A percentile compares a stretch with the other conserved stretches of the same genome.
These are phyloP conservation scores for Hiodon tergisus DNA, from an alignment of 2,113 vertebrate species.

Conservation along the genomic window DNA sequence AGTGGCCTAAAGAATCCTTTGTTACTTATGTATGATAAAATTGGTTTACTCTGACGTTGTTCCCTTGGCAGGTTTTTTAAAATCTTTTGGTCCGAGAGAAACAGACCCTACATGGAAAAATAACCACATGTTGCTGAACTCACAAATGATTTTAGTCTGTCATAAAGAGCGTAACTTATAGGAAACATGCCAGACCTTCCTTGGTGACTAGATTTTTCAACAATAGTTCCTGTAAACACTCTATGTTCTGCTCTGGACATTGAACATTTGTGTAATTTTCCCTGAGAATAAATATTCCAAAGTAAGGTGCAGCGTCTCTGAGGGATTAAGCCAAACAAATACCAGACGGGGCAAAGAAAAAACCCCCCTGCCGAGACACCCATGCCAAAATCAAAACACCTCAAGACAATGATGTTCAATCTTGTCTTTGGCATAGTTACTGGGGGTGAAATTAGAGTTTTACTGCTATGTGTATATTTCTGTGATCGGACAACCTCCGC, in stretches of 20 bases:
- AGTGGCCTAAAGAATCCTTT: too few relatives aligned
- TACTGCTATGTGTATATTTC: constrained; percentile 9
- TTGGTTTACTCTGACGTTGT: too few relatives aligned
- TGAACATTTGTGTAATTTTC: constrained; percentile 4
- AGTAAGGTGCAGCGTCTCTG: constrained; percentile 14
- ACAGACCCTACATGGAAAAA: too few relatives aligned
- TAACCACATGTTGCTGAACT: too few relatives aligned
- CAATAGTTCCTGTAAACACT: background rate
- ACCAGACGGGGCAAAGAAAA: constrained; percentile 29
- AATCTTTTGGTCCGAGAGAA: too few relatives aligned
- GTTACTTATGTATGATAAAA: too few relatives aligned
- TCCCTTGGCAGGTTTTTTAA: too few relatives aligned
- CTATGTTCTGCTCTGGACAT: background rate
- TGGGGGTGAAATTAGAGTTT: background rate
- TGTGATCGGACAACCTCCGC: background rate
- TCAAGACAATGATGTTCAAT: constrained; percentile 35
- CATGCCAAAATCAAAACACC: constrained; percentile 27
- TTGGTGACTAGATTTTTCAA: background rate
- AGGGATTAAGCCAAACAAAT: constrained; percentile 37
- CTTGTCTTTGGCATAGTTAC: constrained; percentile 19
- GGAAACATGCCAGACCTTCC: too few relatives aligned
- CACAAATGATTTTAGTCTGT: too few relatives aligned
- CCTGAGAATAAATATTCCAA: constrained; percentile 16
- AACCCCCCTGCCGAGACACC: constrained; percentile 29
- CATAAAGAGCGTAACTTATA: too few relatives aligned